phyloP scores from a whole-genome alignment of 1,140 invertebrate genomes.

The Caerostris darwini region DNA sequence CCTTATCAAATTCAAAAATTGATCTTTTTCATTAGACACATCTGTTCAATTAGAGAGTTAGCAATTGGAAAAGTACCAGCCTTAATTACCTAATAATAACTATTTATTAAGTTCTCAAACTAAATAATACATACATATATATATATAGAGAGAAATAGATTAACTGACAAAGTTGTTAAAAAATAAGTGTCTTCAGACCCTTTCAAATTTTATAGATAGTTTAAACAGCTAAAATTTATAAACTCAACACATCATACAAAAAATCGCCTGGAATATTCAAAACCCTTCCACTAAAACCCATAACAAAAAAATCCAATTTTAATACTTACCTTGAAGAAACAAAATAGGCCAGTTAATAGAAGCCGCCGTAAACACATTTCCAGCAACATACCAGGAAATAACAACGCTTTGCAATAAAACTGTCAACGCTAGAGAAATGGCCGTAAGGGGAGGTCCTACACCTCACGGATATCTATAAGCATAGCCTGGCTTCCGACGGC shows the following conservation, averaged over 20 bases:
- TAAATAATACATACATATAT: too few relatives aligned
- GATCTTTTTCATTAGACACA: too few relatives aligned
- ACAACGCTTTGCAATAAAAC: constrained; percentile 47
- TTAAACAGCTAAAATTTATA: too few relatives aligned
- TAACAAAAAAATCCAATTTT: background rate
- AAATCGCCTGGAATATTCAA: background rate
- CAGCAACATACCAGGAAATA: background rate
- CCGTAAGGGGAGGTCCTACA: background rate
- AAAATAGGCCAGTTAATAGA: constrained; percentile 14
- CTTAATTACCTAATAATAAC: too few relatives aligned
- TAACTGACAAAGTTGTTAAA: too few relatives aligned
- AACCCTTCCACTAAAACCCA: background rate
- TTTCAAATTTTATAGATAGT: too few relatives aligned
- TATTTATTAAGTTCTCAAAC: too few relatives aligned
- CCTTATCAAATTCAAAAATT: too few relatives aligned
- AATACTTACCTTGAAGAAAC: background rate
- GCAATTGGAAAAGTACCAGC: too few relatives aligned
- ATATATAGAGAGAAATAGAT: too few relatives aligned
- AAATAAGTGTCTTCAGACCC: too few relatives aligned
- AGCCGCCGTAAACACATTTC: background rate
- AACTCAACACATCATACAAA: background rate
- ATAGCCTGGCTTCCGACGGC: constrained; percentile 13
- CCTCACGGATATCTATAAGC: background rate
- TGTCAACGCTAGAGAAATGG: constrained; percentile 12
- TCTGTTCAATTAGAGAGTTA: too few relatives aligned